These are phyloP conservation scores for Drosophila sp. DNA, from an alignment of 1,140 invertebrate genomes.

Conservation along the genomic window DNA sequence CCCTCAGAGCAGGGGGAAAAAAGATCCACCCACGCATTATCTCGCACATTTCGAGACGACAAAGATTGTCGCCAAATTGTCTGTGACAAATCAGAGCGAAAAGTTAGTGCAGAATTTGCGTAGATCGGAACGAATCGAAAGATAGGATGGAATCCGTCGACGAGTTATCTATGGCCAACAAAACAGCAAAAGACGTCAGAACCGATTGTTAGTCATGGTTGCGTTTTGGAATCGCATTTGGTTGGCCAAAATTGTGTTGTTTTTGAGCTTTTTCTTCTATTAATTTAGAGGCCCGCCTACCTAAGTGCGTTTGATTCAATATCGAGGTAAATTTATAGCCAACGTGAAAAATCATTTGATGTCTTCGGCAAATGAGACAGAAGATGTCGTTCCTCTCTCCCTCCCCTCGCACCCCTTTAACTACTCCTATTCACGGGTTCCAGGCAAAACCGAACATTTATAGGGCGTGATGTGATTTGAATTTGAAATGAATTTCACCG, in stretches of 20 bases:
- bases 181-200: conserved; percentile 60
- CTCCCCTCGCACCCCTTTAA: too few species aligned
- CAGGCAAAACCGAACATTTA: conserved; percentile 49
- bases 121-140: conserved; percentile 46
- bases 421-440: conserved; percentile 8
- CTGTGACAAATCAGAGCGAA: conserved; percentile 58
- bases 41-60: conserved; percentile 28
- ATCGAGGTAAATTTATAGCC: conserved; percentile 37
- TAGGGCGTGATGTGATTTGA: conserved; percentile 68
- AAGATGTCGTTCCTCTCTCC: background rate
- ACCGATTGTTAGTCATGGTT: conserved; percentile 55
- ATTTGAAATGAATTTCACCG: conserved; percentile 33
- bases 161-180: conserved; percentile 16
- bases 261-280: background rate
- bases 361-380: conserved; percentile 50
- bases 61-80: conserved; percentile 70
- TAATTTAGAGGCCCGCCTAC: conserved; percentile 4
- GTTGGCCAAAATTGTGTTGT: background rate
- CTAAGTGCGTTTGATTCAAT: conserved; percentile 32
- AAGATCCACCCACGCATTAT: conserved; percentile 16
- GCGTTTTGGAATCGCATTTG: conserved; percentile 9
- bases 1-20: conserved; percentile 30
- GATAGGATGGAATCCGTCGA: conserved; percentile 27
- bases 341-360: conserved; percentile 60
- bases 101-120: conserved; percentile 67